These are phyloP conservation scores for Pterostichus madidus DNA, from an alignment of 2,888 invertebrate species.

Conservation along the genomic window DNA sequence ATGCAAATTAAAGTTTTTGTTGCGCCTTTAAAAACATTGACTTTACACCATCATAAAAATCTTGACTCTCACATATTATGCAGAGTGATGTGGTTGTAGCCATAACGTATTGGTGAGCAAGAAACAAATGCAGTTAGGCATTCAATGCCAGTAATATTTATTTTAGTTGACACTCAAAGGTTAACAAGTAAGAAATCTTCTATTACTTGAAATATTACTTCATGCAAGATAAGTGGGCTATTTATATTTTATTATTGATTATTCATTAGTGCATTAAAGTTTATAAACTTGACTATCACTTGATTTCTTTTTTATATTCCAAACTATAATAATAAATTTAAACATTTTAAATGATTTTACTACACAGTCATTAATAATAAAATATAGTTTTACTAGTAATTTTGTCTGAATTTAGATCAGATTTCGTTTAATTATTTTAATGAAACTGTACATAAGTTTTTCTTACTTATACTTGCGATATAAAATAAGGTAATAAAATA, in stretches of 20 bases:
- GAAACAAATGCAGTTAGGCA: slow-evolving; percentile 36
- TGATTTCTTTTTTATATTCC: no score
- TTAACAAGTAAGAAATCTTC: slow-evolving; percentile 45
- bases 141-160: slow-evolving; percentile 59
- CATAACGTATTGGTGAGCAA: neutral
- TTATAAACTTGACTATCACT: neutral
- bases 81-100: neutral
- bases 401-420: no score
- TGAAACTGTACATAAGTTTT: no score
- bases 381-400: no score
- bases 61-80: neutral
- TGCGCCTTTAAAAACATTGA: neutral
- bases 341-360: no score
- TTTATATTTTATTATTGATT: slow-evolving; percentile 27
- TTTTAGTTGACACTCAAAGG: slow-evolving; percentile 52
- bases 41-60: slow-evolving; percentile 21
- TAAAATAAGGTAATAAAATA: no score
- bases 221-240: slow-evolving; percentile 27
- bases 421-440: no score
- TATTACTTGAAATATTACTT: slow-evolving; percentile 27
- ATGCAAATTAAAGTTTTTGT: slow-evolving; percentile 47
- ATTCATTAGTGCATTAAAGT: slow-evolving; percentile 7
- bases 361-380: no score
- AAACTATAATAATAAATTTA: no score
- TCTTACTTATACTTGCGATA: no score